Evolutionary conservation across 2,888 invertebrate genomes (phyloP), one percentile per base, ranked within the genome.

Genomic region (Amphipyra tragopoginis): DNA sequence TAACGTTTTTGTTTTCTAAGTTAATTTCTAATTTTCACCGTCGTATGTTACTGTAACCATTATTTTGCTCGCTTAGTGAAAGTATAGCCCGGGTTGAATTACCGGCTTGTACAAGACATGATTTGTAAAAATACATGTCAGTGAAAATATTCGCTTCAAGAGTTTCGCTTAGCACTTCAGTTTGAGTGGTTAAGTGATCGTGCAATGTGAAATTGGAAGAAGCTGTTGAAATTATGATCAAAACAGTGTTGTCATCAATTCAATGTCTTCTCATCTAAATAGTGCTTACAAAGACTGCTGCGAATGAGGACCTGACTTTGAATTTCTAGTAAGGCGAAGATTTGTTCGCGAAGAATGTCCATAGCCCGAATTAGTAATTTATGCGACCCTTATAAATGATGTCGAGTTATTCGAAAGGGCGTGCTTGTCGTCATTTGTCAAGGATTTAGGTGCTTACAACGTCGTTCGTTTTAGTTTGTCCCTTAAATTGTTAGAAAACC

Each of bases 1-100:
- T 52, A 50, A 55, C 47, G 44, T 61, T 76, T 73, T 83, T 80
- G 79, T 84, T 83, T 84, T 83, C 80, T 57, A 72, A 78, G 61
- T 73, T 84, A 84, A 86, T 91, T 90, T 90, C 90, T 89, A 86
- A 90, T 88, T 90, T 90, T 87, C 90, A 86, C 90, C 85, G 87
- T 83, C 60, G 80, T 82, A 79, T 82, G 84, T 83, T 86, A 86
- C 84, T 77, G 86, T 83, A 80, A 79, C 83, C 82, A 86, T 87
- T 87, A 88, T 87, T 87, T 86, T 80, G 84, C 85, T 83, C 80
- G 82, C 78, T 77, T 75, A 83, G 91, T 82, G 92, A 91, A 91
- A 91, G 92, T 89, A 72, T 75, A 63, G 56, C 54, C 55, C 60
- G 61, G 65, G 65, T 75, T 75, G 66, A 77, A 72, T 75, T 72